These are phyloP conservation scores for Sphaerodactylus townsendi DNA, from an alignment of 2,113 vertebrate genomes.

Conservation along the genomic window DNA sequence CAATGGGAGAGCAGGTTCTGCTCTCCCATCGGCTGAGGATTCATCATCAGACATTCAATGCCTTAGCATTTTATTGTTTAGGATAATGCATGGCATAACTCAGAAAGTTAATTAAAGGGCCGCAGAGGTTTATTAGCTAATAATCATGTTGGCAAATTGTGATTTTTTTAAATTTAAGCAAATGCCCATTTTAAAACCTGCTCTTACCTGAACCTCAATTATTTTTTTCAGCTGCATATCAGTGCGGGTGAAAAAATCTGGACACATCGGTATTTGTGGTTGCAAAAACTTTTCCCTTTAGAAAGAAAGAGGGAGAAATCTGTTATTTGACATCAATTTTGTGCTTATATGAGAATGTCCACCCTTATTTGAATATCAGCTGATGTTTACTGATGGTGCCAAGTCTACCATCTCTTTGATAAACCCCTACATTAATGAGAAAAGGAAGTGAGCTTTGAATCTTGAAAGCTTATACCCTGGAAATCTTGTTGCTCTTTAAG, in stretches of 20 bases:
- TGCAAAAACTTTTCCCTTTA: conserved; percentile 48
- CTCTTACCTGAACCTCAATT: conserved; percentile 49
- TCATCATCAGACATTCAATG: too few species aligned
- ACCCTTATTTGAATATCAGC: background rate
- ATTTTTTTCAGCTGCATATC: conserved; percentile 49
- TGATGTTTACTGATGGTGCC: background rate
- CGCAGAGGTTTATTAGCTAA: background rate
- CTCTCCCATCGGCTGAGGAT: too few species aligned
- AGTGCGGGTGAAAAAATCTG: conserved; percentile 39
- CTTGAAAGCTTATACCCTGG: too few species aligned
- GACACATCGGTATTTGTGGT: conserved; percentile 9
- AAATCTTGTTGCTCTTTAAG: too few species aligned
- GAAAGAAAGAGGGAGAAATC: background rate
- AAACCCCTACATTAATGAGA: background rate
- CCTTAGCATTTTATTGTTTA: too few species aligned
- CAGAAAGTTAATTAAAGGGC: background rate
- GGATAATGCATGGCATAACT: conserved; percentile 21
- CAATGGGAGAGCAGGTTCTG: too few species aligned
- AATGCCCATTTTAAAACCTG: background rate
- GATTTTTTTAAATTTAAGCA: background rate
- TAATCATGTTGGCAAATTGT: background rate
- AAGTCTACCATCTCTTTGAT: background rate
- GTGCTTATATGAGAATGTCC: background rate
- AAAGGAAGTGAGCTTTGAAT: too few species aligned
- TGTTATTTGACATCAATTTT: background rate